Percentiles rank a stretch among this genome's conserved stretches.
Evolutionary conservation across 2,888 invertebrate species (phyloP).

Genomic region (Gymnocheta viridis): DNA sequence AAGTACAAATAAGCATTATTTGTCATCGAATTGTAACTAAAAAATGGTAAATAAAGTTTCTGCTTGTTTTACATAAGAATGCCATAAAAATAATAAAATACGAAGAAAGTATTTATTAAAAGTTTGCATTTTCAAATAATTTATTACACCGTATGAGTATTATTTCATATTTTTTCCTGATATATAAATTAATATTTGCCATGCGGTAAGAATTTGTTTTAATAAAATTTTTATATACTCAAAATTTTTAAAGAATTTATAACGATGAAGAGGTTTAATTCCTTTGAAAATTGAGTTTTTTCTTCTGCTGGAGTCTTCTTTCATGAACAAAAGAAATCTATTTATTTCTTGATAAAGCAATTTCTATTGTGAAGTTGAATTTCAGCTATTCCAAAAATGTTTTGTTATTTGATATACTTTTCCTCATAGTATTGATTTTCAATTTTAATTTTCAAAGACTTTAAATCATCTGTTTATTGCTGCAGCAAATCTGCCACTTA

Average conservation of each 20-base stretch:
- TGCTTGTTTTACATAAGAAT: background rate
- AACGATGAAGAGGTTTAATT: no score
- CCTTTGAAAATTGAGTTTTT: no score
- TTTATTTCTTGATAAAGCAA: no score
- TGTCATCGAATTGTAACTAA: background rate
- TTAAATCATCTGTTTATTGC: background rate
- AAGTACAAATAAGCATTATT: slow-evolving; percentile 31
- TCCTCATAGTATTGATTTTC: background rate
- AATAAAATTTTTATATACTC: no score
- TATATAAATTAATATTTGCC: no score
- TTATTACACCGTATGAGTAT: background rate
- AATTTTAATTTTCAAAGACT: background rate
- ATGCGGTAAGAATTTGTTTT: no score
- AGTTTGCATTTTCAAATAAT: background rate
- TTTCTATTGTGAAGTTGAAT: no score
- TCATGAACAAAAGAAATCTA: no score
- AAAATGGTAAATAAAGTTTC: background rate
- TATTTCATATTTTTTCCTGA: background rate
- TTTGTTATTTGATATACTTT: background rate
- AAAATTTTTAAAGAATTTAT: no score
- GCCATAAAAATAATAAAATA: background rate
- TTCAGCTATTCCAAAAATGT: no score
- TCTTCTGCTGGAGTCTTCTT: no score
- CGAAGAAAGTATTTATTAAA: background rate
- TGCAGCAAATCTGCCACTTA: background rate